phyloP scores from a whole-genome alignment of 92 coral and sea anemone genomes.

The Parazoanthus darwini region DNA sequence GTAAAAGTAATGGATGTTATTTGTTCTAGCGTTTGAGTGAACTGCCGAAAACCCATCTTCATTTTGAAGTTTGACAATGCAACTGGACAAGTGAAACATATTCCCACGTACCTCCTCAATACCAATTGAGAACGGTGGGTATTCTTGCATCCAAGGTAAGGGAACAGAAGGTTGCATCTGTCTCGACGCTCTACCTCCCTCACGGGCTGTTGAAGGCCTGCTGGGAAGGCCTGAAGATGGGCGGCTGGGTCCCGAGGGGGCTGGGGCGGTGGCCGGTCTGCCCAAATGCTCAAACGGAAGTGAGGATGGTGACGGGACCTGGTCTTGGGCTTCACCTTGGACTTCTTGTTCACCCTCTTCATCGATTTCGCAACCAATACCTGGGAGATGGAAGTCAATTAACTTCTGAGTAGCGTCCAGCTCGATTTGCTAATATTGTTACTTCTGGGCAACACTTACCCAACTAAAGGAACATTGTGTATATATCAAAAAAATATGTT shows the following conservation, averaged over 20 bases:
- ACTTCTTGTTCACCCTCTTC: slow-evolving; percentile 52
- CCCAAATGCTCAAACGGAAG: slow-evolving; percentile 22
- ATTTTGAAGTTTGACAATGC: slow-evolving; percentile 7
- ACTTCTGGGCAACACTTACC: too few relatives aligned
- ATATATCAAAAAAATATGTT: too few relatives aligned
- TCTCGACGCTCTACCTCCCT: slow-evolving; percentile 19
- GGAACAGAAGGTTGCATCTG: slow-evolving; percentile 37
- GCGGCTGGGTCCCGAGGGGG: slow-evolving; percentile 25
- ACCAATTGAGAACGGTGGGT: slow-evolving; percentile 73
- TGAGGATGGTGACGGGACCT: slow-evolving; percentile 43
- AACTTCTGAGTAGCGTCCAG: background rate
- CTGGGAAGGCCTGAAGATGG: slow-evolving; percentile 47
- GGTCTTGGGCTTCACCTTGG: slow-evolving; percentile 50
- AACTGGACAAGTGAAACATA: background rate
- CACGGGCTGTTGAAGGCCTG: slow-evolving; percentile 55
- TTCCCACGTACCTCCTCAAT: slow-evolving; percentile 77
- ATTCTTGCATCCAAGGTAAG: slow-evolving; percentile 52
- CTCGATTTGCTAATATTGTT: too few relatives aligned
- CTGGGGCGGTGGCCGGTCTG: slow-evolving; percentile 40
- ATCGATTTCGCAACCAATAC: slow-evolving; percentile 83
- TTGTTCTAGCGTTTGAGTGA: too few relatives aligned
- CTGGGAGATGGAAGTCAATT: slow-evolving; percentile 37
- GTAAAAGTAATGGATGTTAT: background rate
- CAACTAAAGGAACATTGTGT: too few relatives aligned
- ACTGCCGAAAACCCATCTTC: background rate